Base-by-base conservation (phyloP, 1,140 invertebrate species). In the Ptiloglossa arizonensis region DNA sequence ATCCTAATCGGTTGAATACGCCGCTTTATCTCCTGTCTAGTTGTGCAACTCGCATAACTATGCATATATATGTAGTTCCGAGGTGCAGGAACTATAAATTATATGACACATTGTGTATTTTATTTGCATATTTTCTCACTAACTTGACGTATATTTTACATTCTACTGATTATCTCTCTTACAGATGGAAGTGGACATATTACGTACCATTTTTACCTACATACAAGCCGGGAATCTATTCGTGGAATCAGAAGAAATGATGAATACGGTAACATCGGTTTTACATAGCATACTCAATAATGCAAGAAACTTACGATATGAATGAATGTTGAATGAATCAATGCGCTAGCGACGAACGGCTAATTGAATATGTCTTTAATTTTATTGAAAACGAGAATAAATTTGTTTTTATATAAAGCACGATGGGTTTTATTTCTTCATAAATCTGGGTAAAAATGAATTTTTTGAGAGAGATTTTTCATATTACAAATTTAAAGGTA, bases 191-290 rank as follows among this genome's bases (percentile, higher is more conserved):
- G 75, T 96, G 95, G 94, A 95, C 95, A 1, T 93, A 93, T 13
- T 94, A 95, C 73, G 81, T 96, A 13, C 95, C 95, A 4, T 96
- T 96, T 86, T 93, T 94, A 90, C 95, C 95, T 44, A 96, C 95
- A 0, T 96, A 96, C 82, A 94, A 93, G 81, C 89, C 77, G 15
- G 71, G 71, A 32, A 67, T 74, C 5, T 79, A 59, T n/a, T 48
- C 60, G 6, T 64, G 77, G 22, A 5, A 17, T 9, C 38, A 13
- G 32, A 73, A 24, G 11, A 79, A 73, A 11, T n/a, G 64, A 38
- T 64, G 29, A 54, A 11, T 11, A 9, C n/a, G n/a, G n/a, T 3
- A 13, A 4, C 8, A n/a, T 41, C 52, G 9, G 24, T 44, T 15
- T 44, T 22, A 50, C 5, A 19, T 54, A n/a, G n/a, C n/a, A n/a